Percentiles rank a stretch among this genome's conserved stretches.
Conservation (phyloP, 2,113 vertebrate genomes). For the Rhinolophus sinicus region DNA sequence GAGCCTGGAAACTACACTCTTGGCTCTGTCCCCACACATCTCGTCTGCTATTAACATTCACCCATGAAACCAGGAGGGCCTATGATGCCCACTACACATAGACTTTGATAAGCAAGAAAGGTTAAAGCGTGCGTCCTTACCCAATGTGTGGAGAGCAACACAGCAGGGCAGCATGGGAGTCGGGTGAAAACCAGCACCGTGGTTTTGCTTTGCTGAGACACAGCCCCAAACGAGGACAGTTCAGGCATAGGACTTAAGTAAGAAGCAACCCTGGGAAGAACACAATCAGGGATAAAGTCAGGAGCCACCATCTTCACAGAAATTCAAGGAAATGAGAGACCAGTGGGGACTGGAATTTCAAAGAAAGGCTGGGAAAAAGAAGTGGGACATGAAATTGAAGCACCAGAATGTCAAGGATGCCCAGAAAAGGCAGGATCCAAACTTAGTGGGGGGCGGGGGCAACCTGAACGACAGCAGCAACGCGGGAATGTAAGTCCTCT, state of each 20-base stretch:
- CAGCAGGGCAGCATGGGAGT: accelerated
- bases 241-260: background rate
- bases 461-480: accelerated
- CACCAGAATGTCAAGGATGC: background rate
- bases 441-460: accelerated
- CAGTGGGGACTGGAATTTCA: background rate
- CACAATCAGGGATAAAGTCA: background rate
- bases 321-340: background rate
- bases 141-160: no score
- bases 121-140: background rate
- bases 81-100: background rate
- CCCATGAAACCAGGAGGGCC: background rate
- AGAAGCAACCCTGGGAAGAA: background rate
- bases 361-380: background rate
- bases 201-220: background rate
- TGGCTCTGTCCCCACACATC: no score
- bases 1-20: no score
- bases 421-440: background rate
- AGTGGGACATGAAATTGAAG: background rate
- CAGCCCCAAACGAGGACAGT: background rate
- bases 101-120: background rate
- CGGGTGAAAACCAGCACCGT: background rate
- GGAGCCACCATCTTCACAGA: background rate
- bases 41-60: background rate
- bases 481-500: no score